These are phyloP conservation scores for Steinernema feltiae DNA, from an alignment of 1,140 invertebrate species.

Conservation along the genomic window DNA sequence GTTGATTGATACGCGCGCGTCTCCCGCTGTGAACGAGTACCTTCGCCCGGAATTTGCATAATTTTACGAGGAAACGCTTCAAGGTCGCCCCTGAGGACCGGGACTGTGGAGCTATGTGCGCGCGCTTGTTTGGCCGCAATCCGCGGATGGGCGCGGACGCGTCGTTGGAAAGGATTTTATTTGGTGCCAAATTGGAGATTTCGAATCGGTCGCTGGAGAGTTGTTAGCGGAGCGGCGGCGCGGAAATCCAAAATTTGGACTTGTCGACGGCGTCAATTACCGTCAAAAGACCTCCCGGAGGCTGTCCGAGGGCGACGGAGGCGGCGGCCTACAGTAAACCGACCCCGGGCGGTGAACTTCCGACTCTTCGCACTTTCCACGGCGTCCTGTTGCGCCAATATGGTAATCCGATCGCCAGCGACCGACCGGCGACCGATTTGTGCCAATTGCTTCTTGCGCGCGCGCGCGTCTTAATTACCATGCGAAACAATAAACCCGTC, in stretches of 20 bases:
- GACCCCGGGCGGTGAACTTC: not conserved
- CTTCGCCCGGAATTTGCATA: too few species aligned
- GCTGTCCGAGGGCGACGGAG: not conserved
- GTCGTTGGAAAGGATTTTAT: slow-evolving; percentile 9
- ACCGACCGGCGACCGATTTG: not conserved
- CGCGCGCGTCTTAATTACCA: slow-evolving; percentile 15
- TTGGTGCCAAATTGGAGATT: slow-evolving; percentile 14
- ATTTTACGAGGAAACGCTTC: not conserved
- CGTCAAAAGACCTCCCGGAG: not conserved
- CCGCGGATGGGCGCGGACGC: not conserved
- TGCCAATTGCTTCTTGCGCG: not conserved
- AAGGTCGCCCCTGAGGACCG: not conserved
- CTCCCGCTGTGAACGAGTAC: not conserved
- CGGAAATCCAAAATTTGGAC: not conserved
- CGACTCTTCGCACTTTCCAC: not conserved
- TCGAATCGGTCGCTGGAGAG: not conserved
- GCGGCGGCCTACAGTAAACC: slow-evolving; percentile 7
- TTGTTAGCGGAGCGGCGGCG: not conserved
- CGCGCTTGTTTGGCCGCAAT: not conserved
- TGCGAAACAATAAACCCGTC: slow-evolving; percentile 13
- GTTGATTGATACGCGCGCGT: slow-evolving; percentile 7
- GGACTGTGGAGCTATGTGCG: too few species aligned
- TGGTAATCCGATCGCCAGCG: slow-evolving; percentile 12
- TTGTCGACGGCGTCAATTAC: too few species aligned
- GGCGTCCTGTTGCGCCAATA: not conserved